These are phyloP conservation scores for Paradoxurus hermaphroditus DNA, from an alignment of 2,113 vertebrate species.

Conservation along the genomic window DNA sequence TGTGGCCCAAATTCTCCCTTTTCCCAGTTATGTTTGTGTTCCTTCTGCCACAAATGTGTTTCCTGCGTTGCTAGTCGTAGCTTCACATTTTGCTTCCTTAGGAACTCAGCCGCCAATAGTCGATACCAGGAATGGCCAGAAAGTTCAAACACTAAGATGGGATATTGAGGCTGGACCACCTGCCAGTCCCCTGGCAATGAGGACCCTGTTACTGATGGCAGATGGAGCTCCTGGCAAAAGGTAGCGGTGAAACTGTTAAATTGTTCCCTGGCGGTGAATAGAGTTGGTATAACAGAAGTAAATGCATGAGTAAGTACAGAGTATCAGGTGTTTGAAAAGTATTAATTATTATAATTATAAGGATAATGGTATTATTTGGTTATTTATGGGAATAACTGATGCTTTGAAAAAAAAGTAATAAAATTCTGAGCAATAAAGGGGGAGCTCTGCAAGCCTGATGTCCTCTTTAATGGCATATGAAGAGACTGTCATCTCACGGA, in stretches of 20 bases:
- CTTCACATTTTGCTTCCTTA: not conserved
- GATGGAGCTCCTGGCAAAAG: not conserved
- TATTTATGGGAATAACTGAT: not conserved
- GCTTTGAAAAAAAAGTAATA: not conserved
- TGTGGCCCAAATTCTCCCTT: not conserved
- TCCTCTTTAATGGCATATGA: not conserved
- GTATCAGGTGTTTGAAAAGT: not conserved
- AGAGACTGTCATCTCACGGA: not conserved
- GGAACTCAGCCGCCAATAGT: not conserved
- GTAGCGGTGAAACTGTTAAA: not conserved
- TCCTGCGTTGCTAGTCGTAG: not conserved
- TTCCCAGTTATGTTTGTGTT: not conserved
- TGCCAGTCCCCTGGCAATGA: not conserved
- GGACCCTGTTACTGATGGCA: not conserved
- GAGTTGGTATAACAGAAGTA: not conserved
- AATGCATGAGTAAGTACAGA: not conserved
- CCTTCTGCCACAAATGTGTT: not conserved
- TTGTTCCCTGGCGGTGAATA: not conserved
- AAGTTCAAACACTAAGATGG: not conserved
- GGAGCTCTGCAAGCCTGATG: not conserved
- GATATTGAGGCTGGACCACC: not conserved
- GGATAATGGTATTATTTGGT: not conserved
- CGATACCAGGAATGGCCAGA: not conserved
- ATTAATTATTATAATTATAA: not conserved
- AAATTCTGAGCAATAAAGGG: not conserved